These are phyloP conservation scores for Porites rus DNA, from an alignment of 92 coral and sea anemone genomes.

Conservation along the genomic window DNA sequence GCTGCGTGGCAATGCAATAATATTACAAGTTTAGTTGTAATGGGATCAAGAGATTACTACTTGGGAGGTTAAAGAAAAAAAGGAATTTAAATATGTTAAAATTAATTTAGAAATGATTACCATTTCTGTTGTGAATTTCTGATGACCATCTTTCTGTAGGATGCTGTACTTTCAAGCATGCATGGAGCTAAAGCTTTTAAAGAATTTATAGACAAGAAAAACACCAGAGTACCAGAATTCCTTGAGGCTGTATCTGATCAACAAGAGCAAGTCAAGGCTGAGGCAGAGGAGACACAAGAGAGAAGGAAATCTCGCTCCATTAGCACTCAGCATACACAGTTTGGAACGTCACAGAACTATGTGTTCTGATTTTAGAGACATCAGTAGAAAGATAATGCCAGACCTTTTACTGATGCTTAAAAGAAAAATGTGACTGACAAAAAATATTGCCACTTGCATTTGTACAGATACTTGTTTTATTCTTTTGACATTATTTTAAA, in stretches of 20 bases:
- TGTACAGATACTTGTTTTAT: neutral
- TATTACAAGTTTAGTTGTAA: too few species aligned
- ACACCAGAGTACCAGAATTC: conserved; percentile 93
- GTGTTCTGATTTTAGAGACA: conserved; percentile 16
- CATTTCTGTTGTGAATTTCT: neutral
- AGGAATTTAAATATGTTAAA: too few species aligned
- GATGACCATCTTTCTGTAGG: conserved; percentile 49
- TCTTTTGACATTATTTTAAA: neutral
- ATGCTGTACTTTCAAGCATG: conserved; percentile 90
- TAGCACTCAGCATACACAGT: conserved; percentile 22
- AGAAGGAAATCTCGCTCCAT: conserved; percentile 65
- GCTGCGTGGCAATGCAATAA: too few species aligned
- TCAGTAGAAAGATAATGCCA: neutral
- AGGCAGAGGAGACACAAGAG: conserved; percentile 62
- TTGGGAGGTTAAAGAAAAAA: too few species aligned
- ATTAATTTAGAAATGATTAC: too few species aligned
- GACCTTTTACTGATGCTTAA: neutral
- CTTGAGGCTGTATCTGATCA: conserved; percentile 84
- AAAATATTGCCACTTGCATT: neutral
- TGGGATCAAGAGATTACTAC: too few species aligned
- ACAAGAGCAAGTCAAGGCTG: conserved; percentile 60
- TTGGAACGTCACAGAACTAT: conserved; percentile 40
- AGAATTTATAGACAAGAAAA: conserved; percentile 93
- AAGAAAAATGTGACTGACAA: neutral
- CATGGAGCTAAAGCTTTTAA: conserved; percentile 97